Conservation (phyloP, 2,113 vertebrate species). For the Melospiza melodia region DNA sequence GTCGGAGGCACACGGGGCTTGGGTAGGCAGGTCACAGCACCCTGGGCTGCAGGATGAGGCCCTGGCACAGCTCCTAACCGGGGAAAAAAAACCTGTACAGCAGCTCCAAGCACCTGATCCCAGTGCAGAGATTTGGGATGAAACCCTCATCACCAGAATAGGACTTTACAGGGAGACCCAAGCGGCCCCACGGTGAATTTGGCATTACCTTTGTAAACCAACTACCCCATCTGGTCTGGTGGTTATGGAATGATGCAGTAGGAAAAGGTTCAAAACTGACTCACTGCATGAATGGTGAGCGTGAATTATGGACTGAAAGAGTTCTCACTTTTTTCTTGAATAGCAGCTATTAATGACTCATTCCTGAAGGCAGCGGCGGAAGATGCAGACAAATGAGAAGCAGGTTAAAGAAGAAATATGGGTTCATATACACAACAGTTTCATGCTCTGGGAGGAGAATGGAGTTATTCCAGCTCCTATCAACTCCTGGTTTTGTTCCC, state of each 20-base stretch:
- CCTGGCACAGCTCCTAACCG: neutral
- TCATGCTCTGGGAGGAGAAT: neutral
- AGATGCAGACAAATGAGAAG: conserved; percentile 3
- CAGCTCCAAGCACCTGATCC: neutral
- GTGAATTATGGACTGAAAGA: conserved; percentile 28
- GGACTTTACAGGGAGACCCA: neutral
- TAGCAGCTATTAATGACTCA: conserved; percentile 4
- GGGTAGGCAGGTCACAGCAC: neutral
- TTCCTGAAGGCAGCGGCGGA: neutral
- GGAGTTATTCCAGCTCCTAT: neutral
- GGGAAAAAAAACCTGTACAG: rapidly evolving
- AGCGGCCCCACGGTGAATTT: neutral
- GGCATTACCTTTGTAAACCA: neutral
- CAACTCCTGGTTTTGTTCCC: neutral
- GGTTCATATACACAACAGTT: neutral
- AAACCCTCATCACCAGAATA: neutral
- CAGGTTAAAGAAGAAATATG: neutral
- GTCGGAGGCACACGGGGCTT: neutral
- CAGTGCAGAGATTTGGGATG: neutral
- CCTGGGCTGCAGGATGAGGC: neutral
- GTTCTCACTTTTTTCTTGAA: conserved; percentile 3
- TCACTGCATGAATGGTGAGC: neutral
- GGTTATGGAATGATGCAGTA: neutral
- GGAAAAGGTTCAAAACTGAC: neutral
- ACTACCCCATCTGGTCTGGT: neutral